These are phyloP conservation scores for Tetramorium parvispinum DNA, from an alignment of 1,140 invertebrate species.

Conservation along the genomic window DNA sequence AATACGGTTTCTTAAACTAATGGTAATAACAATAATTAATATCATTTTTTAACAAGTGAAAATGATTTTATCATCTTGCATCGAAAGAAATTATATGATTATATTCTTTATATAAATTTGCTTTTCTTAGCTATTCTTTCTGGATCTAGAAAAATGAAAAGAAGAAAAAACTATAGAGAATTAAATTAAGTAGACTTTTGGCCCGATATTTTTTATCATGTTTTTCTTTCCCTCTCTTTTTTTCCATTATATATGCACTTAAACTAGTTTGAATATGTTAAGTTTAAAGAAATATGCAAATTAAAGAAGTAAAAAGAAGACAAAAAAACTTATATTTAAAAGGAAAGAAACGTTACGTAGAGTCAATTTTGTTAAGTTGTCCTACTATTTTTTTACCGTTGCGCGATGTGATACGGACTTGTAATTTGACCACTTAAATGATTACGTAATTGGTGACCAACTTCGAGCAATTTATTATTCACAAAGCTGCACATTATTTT, in stretches of 20 bases:
- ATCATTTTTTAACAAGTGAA: neutral
- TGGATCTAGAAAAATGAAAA: neutral
- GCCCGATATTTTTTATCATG: neutral
- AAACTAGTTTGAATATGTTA: neutral
- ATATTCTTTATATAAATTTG: neutral
- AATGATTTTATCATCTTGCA: neutral
- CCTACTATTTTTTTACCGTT: neutral
- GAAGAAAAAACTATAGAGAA: neutral
- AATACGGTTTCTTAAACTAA: neutral
- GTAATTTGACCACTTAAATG: neutral
- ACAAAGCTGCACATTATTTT: constrained; percentile 26
- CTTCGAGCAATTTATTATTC: neutral
- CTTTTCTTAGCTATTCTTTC: neutral
- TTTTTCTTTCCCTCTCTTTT: neutral
- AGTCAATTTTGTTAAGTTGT: neutral
- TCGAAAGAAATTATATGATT: no score
- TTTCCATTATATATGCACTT: neutral
- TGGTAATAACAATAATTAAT: neutral
- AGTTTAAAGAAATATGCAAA: neutral
- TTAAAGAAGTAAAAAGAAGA: neutral
- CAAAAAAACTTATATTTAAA: neutral
- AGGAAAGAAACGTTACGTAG: neutral
- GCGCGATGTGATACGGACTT: neutral
- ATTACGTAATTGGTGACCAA: neutral
- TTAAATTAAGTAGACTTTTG: neutral